A percentile compares a stretch with the other conserved stretches of the same genome.
phyloP scores from a whole-genome alignment of 2,113 vertebrate species.

The Mustelus asterias region DNA sequence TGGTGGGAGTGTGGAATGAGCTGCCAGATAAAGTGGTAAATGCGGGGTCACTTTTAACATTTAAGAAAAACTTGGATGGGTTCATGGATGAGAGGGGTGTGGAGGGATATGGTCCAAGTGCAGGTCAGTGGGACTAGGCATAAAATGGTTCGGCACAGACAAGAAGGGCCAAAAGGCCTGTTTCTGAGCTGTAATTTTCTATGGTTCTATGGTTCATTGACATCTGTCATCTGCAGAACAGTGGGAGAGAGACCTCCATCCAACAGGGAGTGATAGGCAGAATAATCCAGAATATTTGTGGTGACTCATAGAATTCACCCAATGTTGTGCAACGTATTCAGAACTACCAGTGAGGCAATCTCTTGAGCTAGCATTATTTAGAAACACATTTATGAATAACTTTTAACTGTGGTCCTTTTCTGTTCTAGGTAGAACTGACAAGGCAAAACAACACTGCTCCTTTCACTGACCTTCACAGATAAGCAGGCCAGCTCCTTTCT shows the following conservation, averaged over 20 bases:
- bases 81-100: too few species aligned
- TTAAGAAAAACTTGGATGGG: too few species aligned
- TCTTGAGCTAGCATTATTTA: neutral
- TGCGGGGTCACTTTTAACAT: too few species aligned
- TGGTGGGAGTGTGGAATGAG: too few species aligned
- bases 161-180: too few species aligned
- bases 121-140: too few species aligned
- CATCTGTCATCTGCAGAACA: neutral
- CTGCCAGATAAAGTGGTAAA: too few species aligned
- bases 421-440: neutral
- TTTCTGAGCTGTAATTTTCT: too few species aligned
- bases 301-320: neutral
- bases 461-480: slow-evolving; percentile 17
- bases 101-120: too few species aligned
- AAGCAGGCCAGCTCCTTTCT: neutral
- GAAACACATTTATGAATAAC: neutral
- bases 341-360: neutral
- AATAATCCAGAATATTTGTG: neutral
- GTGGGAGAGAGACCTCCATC: neutral
- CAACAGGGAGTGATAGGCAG: neutral
- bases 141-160: too few species aligned
- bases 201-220: too few species aligned
- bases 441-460: neutral
- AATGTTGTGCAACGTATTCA: neutral
- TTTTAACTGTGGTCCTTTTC: neutral